Evolutionary conservation across 2,797 vertebrate genomes (phyloP), one percentile per base, ranked within the genome.

Genomic region (Knipowitschia caucasica): DNA sequence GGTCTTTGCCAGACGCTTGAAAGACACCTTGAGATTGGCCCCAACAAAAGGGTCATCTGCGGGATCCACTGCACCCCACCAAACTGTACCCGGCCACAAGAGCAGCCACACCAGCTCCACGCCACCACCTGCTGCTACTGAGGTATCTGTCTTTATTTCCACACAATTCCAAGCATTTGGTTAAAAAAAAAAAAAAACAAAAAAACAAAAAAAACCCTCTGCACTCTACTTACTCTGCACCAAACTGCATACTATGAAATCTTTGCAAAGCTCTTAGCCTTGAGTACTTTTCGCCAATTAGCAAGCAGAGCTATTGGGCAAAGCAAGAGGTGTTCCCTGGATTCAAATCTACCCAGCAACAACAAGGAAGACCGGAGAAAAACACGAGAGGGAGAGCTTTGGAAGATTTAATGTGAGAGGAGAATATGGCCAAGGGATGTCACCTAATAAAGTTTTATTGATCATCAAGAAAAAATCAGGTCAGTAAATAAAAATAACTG

Each of bases 11-110:
- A 77, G 76, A 10, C 33, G 62, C 59, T 73, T 77, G 77, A 86
- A 83, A 82, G 80, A 86, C 80, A 85, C 82, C 79, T 86, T 79
- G 71, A 81, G 78, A 76, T 69, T 53, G 60, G 63, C 62, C 42
- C 43, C 53, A 75, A 80, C 78, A 88, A 83, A 82, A 81, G 74
- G 77, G 77, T 73, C 58, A 74, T 67, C 39, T 23, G n/a, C 20
- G 14, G 80, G 73, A 71, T 66, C 68, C 51, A 23, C 30, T 39
- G 71, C 69, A 42, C 69, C 71, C 68, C 55, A 69, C 68, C 40
- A 61, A 59, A 11, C 59, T 24, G 21, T 25, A n/a, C 26, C 68
- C 6, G 43, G 73, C 53, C 61, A 3, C 27, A 14, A 56, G n/a
- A 56, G 34, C 61, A 33, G 15, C 4, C 15, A 56, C 53, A 75